These are phyloP conservation scores for Zalophus californianus DNA, from an alignment of 2,797 vertebrate species.

Conservation along the genomic window DNA sequence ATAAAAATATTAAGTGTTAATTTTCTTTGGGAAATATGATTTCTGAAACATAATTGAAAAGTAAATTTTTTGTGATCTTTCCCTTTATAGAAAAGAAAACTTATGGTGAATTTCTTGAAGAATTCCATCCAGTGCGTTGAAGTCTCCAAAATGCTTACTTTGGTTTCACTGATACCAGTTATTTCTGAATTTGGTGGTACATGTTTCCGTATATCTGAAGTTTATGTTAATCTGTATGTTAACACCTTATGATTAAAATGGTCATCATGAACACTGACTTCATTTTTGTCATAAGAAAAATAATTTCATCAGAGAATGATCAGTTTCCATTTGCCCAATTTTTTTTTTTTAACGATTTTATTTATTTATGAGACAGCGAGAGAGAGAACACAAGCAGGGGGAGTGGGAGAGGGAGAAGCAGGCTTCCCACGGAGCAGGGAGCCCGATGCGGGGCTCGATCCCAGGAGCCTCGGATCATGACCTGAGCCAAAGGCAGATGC, in stretches of 20 bases:
- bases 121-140: slow-evolving; percentile 93
- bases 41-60: slow-evolving; percentile 50
- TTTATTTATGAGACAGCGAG: too few species aligned
- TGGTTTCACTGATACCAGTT: slow-evolving; percentile 8
- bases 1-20: background rate
- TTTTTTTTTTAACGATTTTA: too few species aligned
- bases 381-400: too few species aligned
- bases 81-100: slow-evolving; percentile 90
- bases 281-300: slow-evolving; percentile 48
- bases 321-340: background rate
- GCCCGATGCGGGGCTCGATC: too few species aligned
- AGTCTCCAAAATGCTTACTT: background rate
- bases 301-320: background rate
- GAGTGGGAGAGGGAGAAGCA: too few species aligned
- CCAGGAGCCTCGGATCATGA: too few species aligned
- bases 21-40: slow-evolving; percentile 38
- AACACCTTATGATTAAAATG: slow-evolving; percentile 75
- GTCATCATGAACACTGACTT: slow-evolving; percentile 36
- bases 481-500: too few species aligned
- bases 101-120: slow-evolving; percentile 91
- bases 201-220: slow-evolving; percentile 52
- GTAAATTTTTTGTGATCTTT: slow-evolving; percentile 63
- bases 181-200: slow-evolving; percentile 56
- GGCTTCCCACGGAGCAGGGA: too few species aligned
- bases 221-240: slow-evolving; percentile 55